Evolutionary conservation across 2,797 vertebrate species (phyloP).

Genomic region (Thaleichthys pacificus): DNA sequence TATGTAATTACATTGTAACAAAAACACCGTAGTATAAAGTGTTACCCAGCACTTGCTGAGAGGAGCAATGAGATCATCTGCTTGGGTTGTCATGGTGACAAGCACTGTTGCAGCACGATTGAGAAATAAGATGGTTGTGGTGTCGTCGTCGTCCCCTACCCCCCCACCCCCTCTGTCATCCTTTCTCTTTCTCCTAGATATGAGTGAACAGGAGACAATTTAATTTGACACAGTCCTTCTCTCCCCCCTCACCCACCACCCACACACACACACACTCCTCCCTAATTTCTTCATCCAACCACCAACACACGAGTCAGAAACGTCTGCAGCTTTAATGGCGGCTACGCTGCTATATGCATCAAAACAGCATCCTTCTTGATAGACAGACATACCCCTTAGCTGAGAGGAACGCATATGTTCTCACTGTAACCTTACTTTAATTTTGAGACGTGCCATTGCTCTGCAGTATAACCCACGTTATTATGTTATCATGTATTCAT

Average conservation of each 20-base stretch:
- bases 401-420: not conserved
- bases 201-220: not conserved
- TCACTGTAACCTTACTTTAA: no score
- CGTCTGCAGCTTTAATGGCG: not conserved
- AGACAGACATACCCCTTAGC: not conserved
- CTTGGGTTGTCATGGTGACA: constrained; percentile 77
- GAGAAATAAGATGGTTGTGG: constrained; percentile 78
- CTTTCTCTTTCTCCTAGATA: not conserved
- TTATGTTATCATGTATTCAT: no score
- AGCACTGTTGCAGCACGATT: constrained; percentile 78
- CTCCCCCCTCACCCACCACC: constrained; percentile 26
- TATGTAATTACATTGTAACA: not conserved
- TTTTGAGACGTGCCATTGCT: no score
- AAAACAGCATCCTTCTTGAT: not conserved
- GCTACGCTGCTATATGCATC: not conserved
- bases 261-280: constrained; percentile 50
- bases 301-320: constrained; percentile 5
- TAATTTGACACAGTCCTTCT: constrained; percentile 49
- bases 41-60: constrained; percentile 51
- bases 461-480: no score
- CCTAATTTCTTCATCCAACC: no score
- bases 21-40: no score
- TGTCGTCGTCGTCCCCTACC: constrained; percentile 44
- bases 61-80: constrained; percentile 80
- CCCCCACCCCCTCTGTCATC: not conserved